phyloP scores from a whole-genome alignment of 2,888 invertebrate species.

The Trypoxylon attenuatum region DNA sequence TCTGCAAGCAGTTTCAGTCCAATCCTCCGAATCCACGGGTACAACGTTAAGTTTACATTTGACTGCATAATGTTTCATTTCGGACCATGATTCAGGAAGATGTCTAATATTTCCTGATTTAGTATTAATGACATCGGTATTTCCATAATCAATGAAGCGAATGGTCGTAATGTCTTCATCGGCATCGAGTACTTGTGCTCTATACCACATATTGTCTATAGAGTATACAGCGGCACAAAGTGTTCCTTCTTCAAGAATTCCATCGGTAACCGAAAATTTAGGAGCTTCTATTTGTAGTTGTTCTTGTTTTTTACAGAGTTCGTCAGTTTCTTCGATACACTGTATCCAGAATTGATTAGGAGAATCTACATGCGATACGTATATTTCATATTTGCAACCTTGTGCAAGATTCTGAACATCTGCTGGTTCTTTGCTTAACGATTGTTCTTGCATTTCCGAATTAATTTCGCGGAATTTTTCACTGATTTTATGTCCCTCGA shows the following conservation, averaged over 20 bases:
- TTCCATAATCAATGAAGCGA: slow-evolving; percentile 87
- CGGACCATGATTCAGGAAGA: slow-evolving; percentile 78
- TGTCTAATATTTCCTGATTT: slow-evolving; percentile 79
- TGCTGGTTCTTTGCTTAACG: slow-evolving; percentile 10
- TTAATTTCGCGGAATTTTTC: slow-evolving; percentile 73
- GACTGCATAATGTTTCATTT: slow-evolving; percentile 77
- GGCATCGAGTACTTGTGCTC: slow-evolving; percentile 90
- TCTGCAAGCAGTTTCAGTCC: slow-evolving; percentile 78
- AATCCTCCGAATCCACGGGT: slow-evolving; percentile 81
- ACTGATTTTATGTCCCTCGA: slow-evolving; percentile 76
- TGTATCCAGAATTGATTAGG: slow-evolving; percentile 87
- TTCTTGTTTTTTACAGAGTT: slow-evolving; percentile 79
- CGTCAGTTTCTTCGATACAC: slow-evolving; percentile 77
- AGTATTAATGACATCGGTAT: slow-evolving; percentile 84
- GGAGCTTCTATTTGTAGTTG: slow-evolving; percentile 78
- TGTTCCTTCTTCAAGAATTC: slow-evolving; percentile 78
- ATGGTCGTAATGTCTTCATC: slow-evolving; percentile 85
- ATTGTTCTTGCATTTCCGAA: slow-evolving; percentile 21
- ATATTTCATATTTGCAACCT: slow-evolving; percentile 73
- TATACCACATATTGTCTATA: slow-evolving; percentile 92
- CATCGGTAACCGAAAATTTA: slow-evolving; percentile 77
- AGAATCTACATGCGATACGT: slow-evolving; percentile 83
- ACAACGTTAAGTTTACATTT: slow-evolving; percentile 82
- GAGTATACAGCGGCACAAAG: slow-evolving; percentile 87
- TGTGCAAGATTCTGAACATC: slow-evolving; percentile 62